Percentiles rank a stretch among this genome's conserved stretches.
Evolutionary conservation across 2,113 vertebrate genomes (phyloP).

Genomic region (Sylvia atricapilla): DNA sequence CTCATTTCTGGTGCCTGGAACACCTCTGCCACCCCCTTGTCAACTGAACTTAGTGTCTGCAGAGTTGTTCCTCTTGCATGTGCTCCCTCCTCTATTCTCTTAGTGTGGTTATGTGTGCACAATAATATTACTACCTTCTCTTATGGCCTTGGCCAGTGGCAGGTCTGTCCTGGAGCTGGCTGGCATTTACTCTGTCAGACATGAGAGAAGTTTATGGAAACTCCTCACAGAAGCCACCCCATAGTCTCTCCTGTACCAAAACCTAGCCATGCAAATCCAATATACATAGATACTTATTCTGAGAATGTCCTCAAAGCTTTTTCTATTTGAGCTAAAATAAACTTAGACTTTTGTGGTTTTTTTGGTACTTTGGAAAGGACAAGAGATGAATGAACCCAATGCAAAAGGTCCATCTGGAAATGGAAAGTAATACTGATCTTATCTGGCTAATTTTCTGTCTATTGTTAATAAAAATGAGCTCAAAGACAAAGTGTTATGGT

Average conservation of each 20-base stretch:
- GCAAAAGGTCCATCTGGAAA: not conserved
- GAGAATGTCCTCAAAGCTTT: not conserved
- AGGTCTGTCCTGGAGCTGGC: not conserved
- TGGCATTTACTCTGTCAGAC: not conserved
- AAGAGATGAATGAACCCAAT: not conserved
- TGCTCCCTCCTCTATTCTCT: not conserved
- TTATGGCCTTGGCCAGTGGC: too few relatives aligned
- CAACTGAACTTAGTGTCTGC: not conserved
- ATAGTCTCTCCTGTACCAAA: not conserved
- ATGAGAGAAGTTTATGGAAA: not conserved
- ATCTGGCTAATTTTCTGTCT: not conserved
- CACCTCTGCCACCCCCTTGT: not conserved
- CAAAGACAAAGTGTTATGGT: not conserved
- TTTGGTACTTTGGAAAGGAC: not conserved
- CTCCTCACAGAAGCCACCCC: not conserved
- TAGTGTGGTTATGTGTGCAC: not conserved
- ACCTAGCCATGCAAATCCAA: not conserved
- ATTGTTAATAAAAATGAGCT: not conserved
- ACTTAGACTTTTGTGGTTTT: not conserved
- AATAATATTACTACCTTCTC: not conserved
- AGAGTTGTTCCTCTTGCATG: not conserved
- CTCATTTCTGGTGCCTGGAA: not conserved
- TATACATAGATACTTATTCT: fast-evolving
- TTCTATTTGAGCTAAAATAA: not conserved
- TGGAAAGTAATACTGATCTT: not conserved